Conservation (phyloP, 2,888 invertebrate genomes). For the Atethmia centrago region DNA sequence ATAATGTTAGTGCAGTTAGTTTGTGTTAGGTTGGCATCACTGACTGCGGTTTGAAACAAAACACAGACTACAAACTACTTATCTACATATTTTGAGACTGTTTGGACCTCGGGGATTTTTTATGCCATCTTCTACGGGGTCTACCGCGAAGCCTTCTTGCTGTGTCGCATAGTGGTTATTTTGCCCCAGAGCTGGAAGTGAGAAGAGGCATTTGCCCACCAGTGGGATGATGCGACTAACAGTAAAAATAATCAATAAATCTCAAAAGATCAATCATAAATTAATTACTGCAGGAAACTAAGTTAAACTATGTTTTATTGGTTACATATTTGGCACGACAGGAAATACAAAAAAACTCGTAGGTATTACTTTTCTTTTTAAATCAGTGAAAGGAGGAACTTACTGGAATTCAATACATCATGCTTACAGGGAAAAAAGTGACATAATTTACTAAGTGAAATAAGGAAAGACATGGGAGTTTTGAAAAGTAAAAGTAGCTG, state of each 20-base stretch:
- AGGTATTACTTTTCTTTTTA: background rate
- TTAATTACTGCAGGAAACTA: background rate
- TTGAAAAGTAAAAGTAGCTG: background rate
- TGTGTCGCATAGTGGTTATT: background rate
- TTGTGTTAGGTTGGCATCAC: background rate
- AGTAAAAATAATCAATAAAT: background rate
- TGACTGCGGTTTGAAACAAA: background rate
- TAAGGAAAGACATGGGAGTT: conserved; percentile 14
- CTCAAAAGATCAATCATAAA: background rate
- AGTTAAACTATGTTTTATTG: background rate
- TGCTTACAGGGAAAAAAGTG: background rate
- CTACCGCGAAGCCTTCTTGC: background rate
- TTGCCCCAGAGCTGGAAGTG: background rate
- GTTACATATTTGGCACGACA: background rate
- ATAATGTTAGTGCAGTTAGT: background rate
- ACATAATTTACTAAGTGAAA: conserved; percentile 5
- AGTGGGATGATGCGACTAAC: background rate
- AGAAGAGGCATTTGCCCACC: background rate
- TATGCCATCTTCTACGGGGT: background rate
- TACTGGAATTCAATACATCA: background rate
- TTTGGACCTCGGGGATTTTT: background rate
- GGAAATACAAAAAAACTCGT: background rate
- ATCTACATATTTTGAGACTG: background rate
- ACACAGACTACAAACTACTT: background rate
- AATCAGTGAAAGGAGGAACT: conserved; percentile 24